These are phyloP conservation scores for Orbicella faveolata DNA, from an alignment of 64 coral and sea anemone genomes.

Conservation along the genomic window DNA sequence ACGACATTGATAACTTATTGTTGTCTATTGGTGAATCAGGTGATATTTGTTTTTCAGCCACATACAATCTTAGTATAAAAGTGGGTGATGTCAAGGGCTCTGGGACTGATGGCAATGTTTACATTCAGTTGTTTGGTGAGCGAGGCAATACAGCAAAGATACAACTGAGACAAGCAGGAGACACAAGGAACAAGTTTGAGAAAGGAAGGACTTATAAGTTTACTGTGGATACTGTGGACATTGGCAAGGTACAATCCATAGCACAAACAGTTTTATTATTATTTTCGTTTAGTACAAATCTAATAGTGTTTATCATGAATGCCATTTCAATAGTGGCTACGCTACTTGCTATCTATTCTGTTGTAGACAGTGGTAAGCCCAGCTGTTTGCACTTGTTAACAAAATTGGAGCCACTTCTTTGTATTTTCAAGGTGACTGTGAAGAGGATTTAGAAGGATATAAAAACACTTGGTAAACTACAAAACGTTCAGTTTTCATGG, in stretches of 20 bases:
- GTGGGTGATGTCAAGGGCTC: slow-evolving; percentile 98
- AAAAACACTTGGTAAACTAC: too few relatives aligned
- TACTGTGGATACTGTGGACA: slow-evolving; percentile 97
- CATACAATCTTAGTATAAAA: slow-evolving; percentile 98
- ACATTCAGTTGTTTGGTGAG: slow-evolving; percentile 97
- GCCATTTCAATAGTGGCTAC: too few relatives aligned
- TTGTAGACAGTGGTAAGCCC: too few relatives aligned
- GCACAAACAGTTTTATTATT: background rate
- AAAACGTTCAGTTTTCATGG: too few relatives aligned
- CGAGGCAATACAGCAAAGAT: slow-evolving; percentile 97
- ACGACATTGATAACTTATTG: background rate
- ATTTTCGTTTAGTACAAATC: too few relatives aligned
- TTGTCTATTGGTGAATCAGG: background rate
- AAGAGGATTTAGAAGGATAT: too few relatives aligned
- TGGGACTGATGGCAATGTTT: slow-evolving; percentile 97
- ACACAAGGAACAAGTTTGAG: slow-evolving; percentile 93
- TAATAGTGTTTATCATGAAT: too few relatives aligned
- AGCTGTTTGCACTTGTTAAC: too few relatives aligned
- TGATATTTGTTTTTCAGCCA: slow-evolving; percentile 47
- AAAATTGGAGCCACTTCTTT: too few relatives aligned
- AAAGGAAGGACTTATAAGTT: slow-evolving; percentile 99
- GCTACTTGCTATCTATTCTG: too few relatives aligned
- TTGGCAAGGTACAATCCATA: slow-evolving; percentile 72
- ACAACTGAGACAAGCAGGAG: slow-evolving; percentile 92
- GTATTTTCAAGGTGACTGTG: too few relatives aligned